Base-by-base conservation (phyloP, 2,888 invertebrate genomes). In the Agelastica alni region DNA sequence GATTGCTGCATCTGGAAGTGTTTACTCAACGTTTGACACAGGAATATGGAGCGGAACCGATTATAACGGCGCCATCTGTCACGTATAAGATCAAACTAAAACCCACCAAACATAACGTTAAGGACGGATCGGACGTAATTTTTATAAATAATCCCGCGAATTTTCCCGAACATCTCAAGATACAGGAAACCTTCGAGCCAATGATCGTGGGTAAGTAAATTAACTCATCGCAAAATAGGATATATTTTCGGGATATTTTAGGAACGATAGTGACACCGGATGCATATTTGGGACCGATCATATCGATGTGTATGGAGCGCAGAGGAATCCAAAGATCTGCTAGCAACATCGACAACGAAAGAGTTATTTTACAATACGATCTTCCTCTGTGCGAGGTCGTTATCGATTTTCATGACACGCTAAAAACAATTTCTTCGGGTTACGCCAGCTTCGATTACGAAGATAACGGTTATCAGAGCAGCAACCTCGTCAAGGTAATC, bases 391-490 rank as follows among this genome's bases (percentile, higher is more conserved):
- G 89, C 65, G 98, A 99, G 81, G 89, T 98, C 17, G 88, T 98
- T 9, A 78, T 96, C 5, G 96, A 98, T 76, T 98, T 99, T 75
- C 96, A 96, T 71, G 97, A 98, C 72, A 82, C 83, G 2, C 78
- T 97, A 2, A 98, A 98, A 77, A 88, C 91, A 9, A 68, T 93
- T 12, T 89, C 92, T 2, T 96, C 96, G 0, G 98, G 98, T 20
- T 98, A 94, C 78, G 98, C 96, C 1, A 93, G 93, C 73, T 96
- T 96, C 72, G 94, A 94, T 76, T 96, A 96, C 71, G 93, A 95
- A 75, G 90, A 93, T 71, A 77, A 85, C 68, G 96, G 93, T 1
- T 98, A 89, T 75, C 84, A 89, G 70, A 72, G 74, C 58, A 87
- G 95, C 57, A 79, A 87, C 54, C 79, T 98, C 66, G 87, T 89